phyloP scores from a whole-genome alignment of 2,797 vertebrate genomes.

The Apogon hyalosoma region DNA sequence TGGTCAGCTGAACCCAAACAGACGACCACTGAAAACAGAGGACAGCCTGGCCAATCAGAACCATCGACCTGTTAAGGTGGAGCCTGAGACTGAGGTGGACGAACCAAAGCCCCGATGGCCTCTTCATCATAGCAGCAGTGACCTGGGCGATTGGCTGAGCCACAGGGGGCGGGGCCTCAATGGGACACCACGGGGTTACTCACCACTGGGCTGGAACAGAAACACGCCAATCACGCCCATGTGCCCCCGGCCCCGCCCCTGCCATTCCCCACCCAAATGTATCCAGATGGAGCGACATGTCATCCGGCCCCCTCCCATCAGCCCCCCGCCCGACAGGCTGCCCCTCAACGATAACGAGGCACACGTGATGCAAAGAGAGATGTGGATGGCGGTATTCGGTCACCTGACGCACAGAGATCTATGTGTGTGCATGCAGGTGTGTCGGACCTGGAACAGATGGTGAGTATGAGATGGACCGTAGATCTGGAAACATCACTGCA shows the following conservation, averaged over 20 bases:
- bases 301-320: constrained; percentile 95
- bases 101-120: constrained; percentile 85
- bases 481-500: not conserved
- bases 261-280: constrained; percentile 92
- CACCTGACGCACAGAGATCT: constrained; percentile 93
- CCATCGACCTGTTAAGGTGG: constrained; percentile 89
- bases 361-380: constrained; percentile 92
- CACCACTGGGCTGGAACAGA: constrained; percentile 76
- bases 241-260: constrained; percentile 88
- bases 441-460: constrained; percentile 99
- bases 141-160: constrained; percentile 88
- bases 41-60: constrained; percentile 89
- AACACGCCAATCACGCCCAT: constrained; percentile 82
- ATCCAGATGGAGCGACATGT: constrained; percentile 97
- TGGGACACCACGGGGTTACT: constrained; percentile 83
- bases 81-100: constrained; percentile 87
- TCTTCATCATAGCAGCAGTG: constrained; percentile 81
- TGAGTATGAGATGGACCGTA: constrained; percentile 73
- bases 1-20: constrained; percentile 84
- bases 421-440: constrained; percentile 96
- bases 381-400: constrained; percentile 95
- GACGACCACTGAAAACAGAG: constrained; percentile 83
- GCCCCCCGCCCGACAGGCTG: constrained; percentile 93
- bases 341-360: constrained; percentile 88
- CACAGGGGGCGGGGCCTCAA: constrained; percentile 86